Percentiles rank a stretch among this genome's conserved stretches.
Conservation (phyloP, 2,888 invertebrate genomes). For the Eurytoma adleriae region DNA sequence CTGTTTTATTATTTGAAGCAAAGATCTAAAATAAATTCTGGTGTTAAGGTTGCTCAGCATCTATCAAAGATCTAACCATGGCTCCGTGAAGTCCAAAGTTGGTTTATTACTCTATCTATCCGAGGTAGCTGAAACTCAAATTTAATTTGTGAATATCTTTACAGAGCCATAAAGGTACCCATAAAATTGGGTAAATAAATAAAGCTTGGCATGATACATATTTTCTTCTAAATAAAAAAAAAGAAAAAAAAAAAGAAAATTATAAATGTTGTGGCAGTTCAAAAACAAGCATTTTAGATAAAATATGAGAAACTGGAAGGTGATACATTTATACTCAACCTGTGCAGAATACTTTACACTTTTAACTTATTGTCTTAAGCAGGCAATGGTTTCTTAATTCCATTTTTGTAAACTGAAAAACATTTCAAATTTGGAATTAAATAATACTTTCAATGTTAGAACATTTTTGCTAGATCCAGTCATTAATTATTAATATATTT, state of each 20-base stretch:
- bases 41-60: conserved; percentile 50
- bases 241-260: conserved; percentile 38
- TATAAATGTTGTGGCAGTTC: conserved; percentile 57
- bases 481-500: conserved; percentile 11
- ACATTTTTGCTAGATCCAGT: conserved; percentile 42
- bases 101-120: conserved; percentile 51
- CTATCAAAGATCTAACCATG: conserved; percentile 49
- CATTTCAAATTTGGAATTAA: conserved; percentile 63
- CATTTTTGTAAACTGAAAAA: conserved; percentile 65
- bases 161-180: conserved; percentile 27
- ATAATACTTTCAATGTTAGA: conserved; percentile 35
- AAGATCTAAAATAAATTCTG: conserved; percentile 42
- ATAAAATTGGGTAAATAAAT: conserved; percentile 34
- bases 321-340: conserved; percentile 72
- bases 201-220: conserved; percentile 50
- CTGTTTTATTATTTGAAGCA: conserved; percentile 23
- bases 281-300: conserved; percentile 44
- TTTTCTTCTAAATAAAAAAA: not conserved
- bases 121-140: conserved; percentile 70
- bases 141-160: conserved; percentile 47
- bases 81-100: conserved; percentile 55
- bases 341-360: conserved; percentile 62
- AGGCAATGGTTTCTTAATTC: conserved; percentile 64
- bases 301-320: conserved; percentile 47
- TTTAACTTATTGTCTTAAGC: conserved; percentile 59